Percentiles rank a stretch among this genome's conserved stretches.
Conservation (phyloP, 2,888 invertebrate genomes). For the Lasioglossum leucozonium region DNA sequence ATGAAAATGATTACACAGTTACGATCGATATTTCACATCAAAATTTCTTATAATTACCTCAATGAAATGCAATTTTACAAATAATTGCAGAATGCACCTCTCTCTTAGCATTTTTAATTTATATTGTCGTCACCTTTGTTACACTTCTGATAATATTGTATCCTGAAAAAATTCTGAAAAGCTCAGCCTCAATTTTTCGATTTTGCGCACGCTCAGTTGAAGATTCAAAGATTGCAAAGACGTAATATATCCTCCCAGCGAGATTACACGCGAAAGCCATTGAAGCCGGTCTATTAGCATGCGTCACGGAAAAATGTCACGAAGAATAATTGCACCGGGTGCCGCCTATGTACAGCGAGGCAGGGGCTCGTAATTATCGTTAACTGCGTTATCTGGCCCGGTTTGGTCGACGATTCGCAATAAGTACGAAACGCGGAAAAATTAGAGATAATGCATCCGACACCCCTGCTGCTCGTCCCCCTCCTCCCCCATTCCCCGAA, state of each 20-base stretch:
- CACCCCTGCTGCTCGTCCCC: background rate
- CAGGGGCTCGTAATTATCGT: conserved; percentile 40
- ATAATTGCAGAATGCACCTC: background rate
- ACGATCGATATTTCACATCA: no score
- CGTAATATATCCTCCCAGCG: conserved; percentile 2
- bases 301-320: conserved; percentile 44
- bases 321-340: conserved; percentile 53
- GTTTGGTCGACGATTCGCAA: conserved; percentile 4
- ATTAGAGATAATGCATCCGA: conserved; percentile 53
- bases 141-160: background rate
- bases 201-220: background rate
- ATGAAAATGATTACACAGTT: no score
- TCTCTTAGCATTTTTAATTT: no score
- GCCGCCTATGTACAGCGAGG: conserved; percentile 23
- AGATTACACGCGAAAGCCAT: background rate
- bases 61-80: no score
- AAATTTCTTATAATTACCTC: background rate
- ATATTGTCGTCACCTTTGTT: no score
- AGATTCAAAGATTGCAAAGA: background rate
- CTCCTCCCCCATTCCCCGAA: background rate
- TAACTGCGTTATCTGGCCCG: conserved; percentile 42
- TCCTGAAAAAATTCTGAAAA: background rate
- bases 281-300: background rate
- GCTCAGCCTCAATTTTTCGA: background rate
- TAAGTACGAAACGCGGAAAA: conserved; percentile 43